Evolutionary conservation across 2,888 invertebrate species (phyloP), one percentile per base, ranked within the genome.

Genomic region (Lasioglossum leucozonium): DNA sequence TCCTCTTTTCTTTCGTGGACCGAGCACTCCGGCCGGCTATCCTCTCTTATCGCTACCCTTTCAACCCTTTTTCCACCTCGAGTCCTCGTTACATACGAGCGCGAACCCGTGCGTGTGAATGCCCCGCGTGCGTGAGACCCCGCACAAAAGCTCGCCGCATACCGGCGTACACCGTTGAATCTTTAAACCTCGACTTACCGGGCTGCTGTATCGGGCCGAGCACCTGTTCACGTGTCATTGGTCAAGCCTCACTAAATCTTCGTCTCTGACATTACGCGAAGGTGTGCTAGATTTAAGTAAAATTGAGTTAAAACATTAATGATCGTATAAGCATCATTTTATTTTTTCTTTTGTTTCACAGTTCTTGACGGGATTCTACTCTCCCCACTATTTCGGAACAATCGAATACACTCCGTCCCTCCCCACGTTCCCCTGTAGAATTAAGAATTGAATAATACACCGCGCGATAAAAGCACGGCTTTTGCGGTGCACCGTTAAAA

Each of bases 31-130:
- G 80, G 34, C 83, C 74, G 83, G 72, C 85, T 85, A 86, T 89
- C 83, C 91, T 90, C 86, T 76, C 81, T 89, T 90, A 87, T 90
- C 90, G 85, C 85, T 85, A 88, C 74, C 82, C 88, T 91, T 92
- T 89, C 86, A 88, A 89, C 88, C 88, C 91, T 91, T 91, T 87
- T 88, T 89, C 86, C 82, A 84, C 16, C n/a, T n/a, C 79, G 76
- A 67, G 72, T 62, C 79, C 58, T 55, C 73, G 67, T 79, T 69
- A 77, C 65, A 51, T 44, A 69, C 72, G 74, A 58, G 55, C 47
- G 65, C 30, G 65, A 18, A 16, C 47, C 18, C 30, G 62, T 75
- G 10, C 51, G 37, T 42, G 30, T 74, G 58, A 51, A 42, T 73
- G 73, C 34, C 72, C 76, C 42, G 77, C 72, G 74, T 78, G 62